A percentile compares a stretch with the other conserved stretches of the same genome.
Evolutionary conservation across 2,797 vertebrate genomes (phyloP).

Genomic region (Acestrorhynchus altus): DNA sequence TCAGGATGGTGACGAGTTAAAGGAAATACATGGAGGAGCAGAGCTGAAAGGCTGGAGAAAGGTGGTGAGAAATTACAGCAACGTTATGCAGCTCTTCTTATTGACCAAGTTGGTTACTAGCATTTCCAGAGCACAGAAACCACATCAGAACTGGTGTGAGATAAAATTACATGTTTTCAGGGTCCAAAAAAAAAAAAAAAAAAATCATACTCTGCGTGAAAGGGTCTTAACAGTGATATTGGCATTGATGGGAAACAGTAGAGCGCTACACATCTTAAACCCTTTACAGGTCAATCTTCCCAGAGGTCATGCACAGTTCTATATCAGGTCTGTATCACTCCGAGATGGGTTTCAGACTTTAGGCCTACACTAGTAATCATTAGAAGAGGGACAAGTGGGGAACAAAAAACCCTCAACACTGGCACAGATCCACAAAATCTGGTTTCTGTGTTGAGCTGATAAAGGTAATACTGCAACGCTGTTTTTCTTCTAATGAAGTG

Average conservation of each 20-base stretch:
- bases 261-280: background rate
- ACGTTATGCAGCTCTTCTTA: too few relatives aligned
- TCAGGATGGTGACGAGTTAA: too few relatives aligned
- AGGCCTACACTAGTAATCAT: background rate
- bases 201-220: too few relatives aligned
- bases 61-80: too few relatives aligned
- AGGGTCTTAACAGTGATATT: constrained; percentile 4
- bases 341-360: background rate
- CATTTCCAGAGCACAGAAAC: too few relatives aligned
- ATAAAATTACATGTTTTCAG: too few relatives aligned
- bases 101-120: too few relatives aligned
- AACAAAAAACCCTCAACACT: background rate
- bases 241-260: background rate
- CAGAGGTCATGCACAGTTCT: constrained; percentile 57
- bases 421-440: background rate
- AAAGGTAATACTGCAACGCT: background rate
- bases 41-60: too few relatives aligned
- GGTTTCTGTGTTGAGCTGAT: background rate
- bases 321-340: constrained; percentile 43
- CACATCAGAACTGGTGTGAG: too few relatives aligned
- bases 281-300: background rate
- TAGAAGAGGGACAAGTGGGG: background rate
- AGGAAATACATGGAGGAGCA: too few relatives aligned
- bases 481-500: background rate
- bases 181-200: too few relatives aligned